Conservation (phyloP, 2,113 vertebrate species). For the Athene cunicularia region DNA sequence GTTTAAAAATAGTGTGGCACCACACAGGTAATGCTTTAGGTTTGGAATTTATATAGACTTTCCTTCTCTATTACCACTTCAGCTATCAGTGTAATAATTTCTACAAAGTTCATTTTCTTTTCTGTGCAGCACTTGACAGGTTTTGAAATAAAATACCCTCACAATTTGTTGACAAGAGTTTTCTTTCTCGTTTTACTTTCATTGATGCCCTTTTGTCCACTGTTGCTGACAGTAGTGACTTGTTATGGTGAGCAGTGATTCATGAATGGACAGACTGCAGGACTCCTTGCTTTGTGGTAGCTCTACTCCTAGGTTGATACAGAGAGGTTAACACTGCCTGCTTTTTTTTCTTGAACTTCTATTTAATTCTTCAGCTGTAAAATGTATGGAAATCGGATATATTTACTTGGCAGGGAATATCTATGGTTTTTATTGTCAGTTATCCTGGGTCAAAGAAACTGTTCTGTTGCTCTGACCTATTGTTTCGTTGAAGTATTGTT, state of each 20-base stretch:
- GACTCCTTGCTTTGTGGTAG: not conserved
- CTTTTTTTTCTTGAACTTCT: not conserved
- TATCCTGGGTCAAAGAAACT: not conserved
- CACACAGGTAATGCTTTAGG: not conserved
- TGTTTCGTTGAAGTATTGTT: not conserved
- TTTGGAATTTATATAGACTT: not conserved
- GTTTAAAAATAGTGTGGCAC: not conserved
- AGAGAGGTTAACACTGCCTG: not conserved
- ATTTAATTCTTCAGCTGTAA: not conserved
- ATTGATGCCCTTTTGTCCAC: not conserved
- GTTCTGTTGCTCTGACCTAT: not conserved
- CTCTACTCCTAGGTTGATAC: not conserved
- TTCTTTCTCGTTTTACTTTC: not conserved
- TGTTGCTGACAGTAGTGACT: not conserved
- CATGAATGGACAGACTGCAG: rapidly evolving
- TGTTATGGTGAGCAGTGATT: not conserved
- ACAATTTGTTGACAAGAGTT: not conserved
- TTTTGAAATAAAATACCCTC: not conserved
- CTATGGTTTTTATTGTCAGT: not conserved
- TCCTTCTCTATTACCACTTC: not conserved
- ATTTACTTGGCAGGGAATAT: not conserved
- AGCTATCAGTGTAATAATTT: not conserved
- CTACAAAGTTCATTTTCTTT: not conserved
- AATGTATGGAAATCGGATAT: not conserved
- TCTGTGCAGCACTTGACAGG: not conserved